Conservation (phyloP, 2,888 invertebrate species). For the Drosophila parthenogenetica region DNA sequence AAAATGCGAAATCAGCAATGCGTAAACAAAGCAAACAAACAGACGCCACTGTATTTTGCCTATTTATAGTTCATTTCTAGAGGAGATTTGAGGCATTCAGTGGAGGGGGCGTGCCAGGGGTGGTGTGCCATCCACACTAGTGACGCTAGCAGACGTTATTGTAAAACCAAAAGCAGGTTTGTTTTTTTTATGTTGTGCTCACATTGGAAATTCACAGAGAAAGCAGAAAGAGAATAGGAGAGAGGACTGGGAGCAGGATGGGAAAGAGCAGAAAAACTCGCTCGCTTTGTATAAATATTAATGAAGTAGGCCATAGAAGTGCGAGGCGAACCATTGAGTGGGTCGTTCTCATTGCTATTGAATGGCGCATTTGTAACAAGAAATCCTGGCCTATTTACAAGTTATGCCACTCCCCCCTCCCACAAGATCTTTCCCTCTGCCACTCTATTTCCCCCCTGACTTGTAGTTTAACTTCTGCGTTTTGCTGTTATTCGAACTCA, state of each 20-base stretch:
- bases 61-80: conserved; percentile 65
- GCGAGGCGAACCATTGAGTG: conserved; percentile 51
- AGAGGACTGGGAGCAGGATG: not conserved
- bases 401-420: conserved; percentile 19
- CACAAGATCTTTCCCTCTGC: too few species aligned
- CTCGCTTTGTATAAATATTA: conserved; percentile 74
- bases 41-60: conserved; percentile 37
- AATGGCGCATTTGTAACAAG: conserved; percentile 71
- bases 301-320: conserved; percentile 77
- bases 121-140: conserved; percentile 14
- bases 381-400: conserved; percentile 75
- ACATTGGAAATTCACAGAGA: conserved; percentile 61
- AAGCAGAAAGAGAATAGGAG: conserved; percentile 16
- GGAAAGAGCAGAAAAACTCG: conserved; percentile 15
- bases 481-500: conserved; percentile 54
- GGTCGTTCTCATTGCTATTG: conserved; percentile 47
- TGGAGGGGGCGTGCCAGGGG: not conserved
- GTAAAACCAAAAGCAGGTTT: conserved; percentile 19
- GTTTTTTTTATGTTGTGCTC: conserved; percentile 10
- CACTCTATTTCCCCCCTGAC: not conserved
- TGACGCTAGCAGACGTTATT: conserved; percentile 24
- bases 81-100: not conserved
- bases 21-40: conserved; percentile 54
- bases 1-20: conserved; percentile 58
- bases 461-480: conserved; percentile 41